Evolutionary conservation across 1,140 invertebrate genomes (phyloP), one percentile per base, ranked within the genome.

Genomic region (Sycobia sp.): DNA sequence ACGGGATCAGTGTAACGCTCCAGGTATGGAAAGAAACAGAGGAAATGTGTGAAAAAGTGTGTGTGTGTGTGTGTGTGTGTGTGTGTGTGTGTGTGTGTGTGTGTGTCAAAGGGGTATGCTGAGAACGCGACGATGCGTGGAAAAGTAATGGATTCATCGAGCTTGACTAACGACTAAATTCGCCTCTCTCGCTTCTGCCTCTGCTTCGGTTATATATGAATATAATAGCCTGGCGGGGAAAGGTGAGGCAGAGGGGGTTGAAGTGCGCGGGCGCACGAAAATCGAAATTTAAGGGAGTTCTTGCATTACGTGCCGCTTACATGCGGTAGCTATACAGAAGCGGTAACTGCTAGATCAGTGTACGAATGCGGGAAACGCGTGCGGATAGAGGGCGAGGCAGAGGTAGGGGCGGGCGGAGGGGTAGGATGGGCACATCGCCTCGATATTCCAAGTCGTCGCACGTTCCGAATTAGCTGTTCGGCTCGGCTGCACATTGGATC

Each of bases 381-480:
- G 29, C 16, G 4, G 27, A 49, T 23, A 23, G 20, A 2, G 27
- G 14, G 0, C 4, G 25, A 34, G 38, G 10, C 34, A 10, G 29
- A 4, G 29, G 18, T 2, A 14, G 25, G 4, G 22, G 8, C 1
- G 22, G 53, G 27, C 9, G 27, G 23, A 10, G 5, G 0, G 20
- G 53, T n/a, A n/a, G n/a, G n/a, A n/a, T n/a, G n/a, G n/a, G n/a
- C n/a, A n/a, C n/a, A n/a, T n/a, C 55, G 62, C 65, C 68, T 69
- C 27, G 60, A 61, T 69, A 77, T 79, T 77, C 62, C 73, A 44
- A 78, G 74, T 79, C 75, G 71, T 76, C 71, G 72, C 78, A 79
- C 77, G 77, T 80, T 73, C 73, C 71, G 71, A 79, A 79, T 80
- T 80, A 80, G 73, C 73, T 74, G 75, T 79, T 79, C 73, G 62